These are phyloP conservation scores for Pristiophorus japonicus DNA, from an alignment of 2,113 vertebrate genomes.

Conservation along the genomic window DNA sequence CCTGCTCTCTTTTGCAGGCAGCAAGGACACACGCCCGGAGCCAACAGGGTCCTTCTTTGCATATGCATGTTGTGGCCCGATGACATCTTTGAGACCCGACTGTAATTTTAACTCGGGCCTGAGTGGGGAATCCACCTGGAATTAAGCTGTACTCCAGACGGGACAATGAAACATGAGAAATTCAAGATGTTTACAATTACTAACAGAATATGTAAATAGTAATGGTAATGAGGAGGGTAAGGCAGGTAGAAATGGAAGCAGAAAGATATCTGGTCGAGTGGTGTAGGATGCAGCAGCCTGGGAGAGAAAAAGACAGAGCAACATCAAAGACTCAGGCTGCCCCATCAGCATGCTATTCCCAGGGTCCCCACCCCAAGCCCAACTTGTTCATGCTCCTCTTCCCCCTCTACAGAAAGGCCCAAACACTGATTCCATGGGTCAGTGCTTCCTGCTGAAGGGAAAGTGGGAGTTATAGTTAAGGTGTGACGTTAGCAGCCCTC, in stretches of 20 bases:
- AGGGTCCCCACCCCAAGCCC: background rate
- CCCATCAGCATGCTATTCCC: background rate
- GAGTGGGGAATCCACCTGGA: too few species aligned
- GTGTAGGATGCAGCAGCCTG: background rate
- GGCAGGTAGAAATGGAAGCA: background rate
- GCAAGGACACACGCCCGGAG: too few species aligned
- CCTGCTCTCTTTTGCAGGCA: too few species aligned
- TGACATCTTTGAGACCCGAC: too few species aligned
- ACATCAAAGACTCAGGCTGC: background rate
- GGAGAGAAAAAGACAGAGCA: background rate
- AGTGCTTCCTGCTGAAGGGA: background rate
- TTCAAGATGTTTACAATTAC: background rate
- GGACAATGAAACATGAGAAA: background rate
- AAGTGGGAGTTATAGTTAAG: background rate
- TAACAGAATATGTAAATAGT: background rate
- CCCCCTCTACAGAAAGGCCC: background rate
- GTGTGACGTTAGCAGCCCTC: too few species aligned
- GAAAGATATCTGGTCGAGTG: background rate
- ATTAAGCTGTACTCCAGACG: too few species aligned
- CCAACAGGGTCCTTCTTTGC: too few species aligned
- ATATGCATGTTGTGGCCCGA: too few species aligned
- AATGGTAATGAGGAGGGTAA: background rate
- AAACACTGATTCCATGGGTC: background rate
- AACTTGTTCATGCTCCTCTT: too few species aligned
- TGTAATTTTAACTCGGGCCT: too few species aligned